These are phyloP conservation scores for Ceratina calcarata DNA, from an alignment of 1,140 invertebrate genomes.

Conservation along the genomic window DNA sequence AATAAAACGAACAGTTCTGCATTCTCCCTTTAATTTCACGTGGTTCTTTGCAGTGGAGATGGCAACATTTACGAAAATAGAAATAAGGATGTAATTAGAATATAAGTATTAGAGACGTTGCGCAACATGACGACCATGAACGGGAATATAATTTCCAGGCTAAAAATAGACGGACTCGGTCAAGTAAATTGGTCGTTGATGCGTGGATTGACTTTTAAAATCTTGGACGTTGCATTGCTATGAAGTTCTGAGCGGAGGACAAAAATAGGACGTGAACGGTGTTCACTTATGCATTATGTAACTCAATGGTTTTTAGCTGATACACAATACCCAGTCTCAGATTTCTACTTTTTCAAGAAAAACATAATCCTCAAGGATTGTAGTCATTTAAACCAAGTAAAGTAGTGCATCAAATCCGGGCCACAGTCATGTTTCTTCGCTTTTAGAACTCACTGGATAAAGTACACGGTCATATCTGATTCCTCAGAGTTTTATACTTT, in stretches of 20 bases:
- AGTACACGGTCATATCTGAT: neutral
- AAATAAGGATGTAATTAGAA: too few relatives aligned
- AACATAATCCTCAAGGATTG: neutral
- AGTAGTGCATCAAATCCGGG: neutral
- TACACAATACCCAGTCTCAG: neutral
- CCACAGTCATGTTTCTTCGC: neutral
- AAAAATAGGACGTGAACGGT: too few relatives aligned
- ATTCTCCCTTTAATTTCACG: neutral
- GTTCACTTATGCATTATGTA: too few relatives aligned
- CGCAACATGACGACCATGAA: neutral
- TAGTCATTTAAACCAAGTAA: neutral
- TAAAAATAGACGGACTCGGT: neutral
- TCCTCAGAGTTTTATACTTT: neutral
- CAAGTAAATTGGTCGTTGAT: neutral
- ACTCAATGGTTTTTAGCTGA: too few relatives aligned
- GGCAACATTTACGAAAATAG: too few relatives aligned
- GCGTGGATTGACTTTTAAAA: neutral
- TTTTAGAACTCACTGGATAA: neutral
- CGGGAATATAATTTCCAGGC: neutral
- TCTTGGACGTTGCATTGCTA: neutral
- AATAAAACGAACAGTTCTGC: too few relatives aligned
- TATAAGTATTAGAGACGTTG: neutral
- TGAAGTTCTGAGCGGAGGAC: neutral
- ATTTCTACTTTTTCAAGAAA: neutral
- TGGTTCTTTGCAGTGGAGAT: neutral